These are phyloP conservation scores for Barbus barbus DNA, from an alignment of 2,113 vertebrate species.

Conservation along the genomic window DNA sequence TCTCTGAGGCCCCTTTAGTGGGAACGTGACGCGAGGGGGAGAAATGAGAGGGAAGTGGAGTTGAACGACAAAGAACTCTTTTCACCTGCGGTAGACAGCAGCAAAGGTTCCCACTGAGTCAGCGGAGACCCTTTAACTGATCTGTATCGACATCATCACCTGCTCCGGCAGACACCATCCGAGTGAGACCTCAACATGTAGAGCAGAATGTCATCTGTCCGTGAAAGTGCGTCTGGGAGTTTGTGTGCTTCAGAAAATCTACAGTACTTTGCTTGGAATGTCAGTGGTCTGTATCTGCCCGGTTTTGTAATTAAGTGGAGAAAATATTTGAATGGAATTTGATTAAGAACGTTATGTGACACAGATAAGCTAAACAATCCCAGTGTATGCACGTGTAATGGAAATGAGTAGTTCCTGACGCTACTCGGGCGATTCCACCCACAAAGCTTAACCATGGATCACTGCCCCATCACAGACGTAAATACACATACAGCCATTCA, in stretches of 20 bases:
- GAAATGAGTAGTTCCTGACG: constrained; percentile 23
- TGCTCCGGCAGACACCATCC: constrained; percentile 3
- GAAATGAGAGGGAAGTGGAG: constrained; percentile 33
- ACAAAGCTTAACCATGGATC: constrained; percentile 39
- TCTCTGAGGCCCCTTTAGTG: constrained; percentile 33
- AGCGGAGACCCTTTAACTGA: constrained; percentile 35
- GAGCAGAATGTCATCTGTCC: constrained; percentile 13
- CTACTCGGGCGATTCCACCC: too few species aligned
- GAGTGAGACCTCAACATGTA: constrained; percentile 17
- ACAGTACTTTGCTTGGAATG: not conserved
- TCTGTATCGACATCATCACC: constrained; percentile 37
- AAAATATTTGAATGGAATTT: not conserved
- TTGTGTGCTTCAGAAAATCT: not conserved
- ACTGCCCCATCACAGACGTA: constrained; percentile 29
- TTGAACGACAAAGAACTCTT: constrained; percentile 46
- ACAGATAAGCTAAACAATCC: not conserved
- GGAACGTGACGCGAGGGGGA: constrained; percentile 32
- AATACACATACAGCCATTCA: not conserved
- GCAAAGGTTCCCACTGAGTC: constrained; percentile 42
- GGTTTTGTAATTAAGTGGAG: not conserved
- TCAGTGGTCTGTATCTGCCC: not conserved
- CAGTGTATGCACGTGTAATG: constrained; percentile 16
- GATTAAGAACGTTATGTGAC: not conserved
- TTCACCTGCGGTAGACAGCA: not conserved
- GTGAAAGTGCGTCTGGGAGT: not conserved